These are phyloP conservation scores for Odontomachus brunneus DNA, from an alignment of 1,140 invertebrate species.

Conservation along the genomic window DNA sequence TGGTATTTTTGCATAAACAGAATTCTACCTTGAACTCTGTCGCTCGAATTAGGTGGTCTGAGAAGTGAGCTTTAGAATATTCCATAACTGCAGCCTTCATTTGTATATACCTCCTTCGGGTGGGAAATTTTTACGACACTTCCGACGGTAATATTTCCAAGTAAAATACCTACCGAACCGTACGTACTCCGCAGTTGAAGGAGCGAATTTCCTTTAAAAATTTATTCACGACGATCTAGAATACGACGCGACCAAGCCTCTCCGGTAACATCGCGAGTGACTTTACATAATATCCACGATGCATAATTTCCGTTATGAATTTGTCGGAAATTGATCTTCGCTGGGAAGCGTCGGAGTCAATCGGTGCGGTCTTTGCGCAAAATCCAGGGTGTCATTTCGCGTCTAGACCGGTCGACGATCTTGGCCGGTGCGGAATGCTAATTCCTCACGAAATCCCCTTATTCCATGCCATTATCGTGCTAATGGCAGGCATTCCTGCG, in stretches of 20 bases:
- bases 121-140: neutral
- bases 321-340: slow-evolving; percentile 51
- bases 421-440: slow-evolving; percentile 41
- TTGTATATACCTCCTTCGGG: neutral
- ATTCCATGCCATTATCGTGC: slow-evolving; percentile 52
- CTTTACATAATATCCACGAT: slow-evolving; percentile 45
- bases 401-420: slow-evolving; percentile 41
- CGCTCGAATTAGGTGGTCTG: too few species aligned
- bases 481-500: slow-evolving; percentile 59
- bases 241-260: neutral
- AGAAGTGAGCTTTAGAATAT: neutral
- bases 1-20: too few species aligned
- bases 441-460: slow-evolving; percentile 56
- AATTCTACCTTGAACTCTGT: too few species aligned
- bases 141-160: neutral
- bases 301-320: slow-evolving; percentile 57
- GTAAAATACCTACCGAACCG: neutral
- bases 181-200: neutral
- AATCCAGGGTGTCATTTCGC: slow-evolving; percentile 52
- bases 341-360: slow-evolving; percentile 21
- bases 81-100: neutral
- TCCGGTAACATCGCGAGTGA: slow-evolving; percentile 8
- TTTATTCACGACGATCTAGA: neutral
- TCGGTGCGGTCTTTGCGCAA: slow-evolving; percentile 4
- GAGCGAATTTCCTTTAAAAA: slow-evolving; percentile 30